These are phyloP conservation scores for Coptodon rendalli DNA, from an alignment of 2,113 vertebrate genomes.

Conservation along the genomic window DNA sequence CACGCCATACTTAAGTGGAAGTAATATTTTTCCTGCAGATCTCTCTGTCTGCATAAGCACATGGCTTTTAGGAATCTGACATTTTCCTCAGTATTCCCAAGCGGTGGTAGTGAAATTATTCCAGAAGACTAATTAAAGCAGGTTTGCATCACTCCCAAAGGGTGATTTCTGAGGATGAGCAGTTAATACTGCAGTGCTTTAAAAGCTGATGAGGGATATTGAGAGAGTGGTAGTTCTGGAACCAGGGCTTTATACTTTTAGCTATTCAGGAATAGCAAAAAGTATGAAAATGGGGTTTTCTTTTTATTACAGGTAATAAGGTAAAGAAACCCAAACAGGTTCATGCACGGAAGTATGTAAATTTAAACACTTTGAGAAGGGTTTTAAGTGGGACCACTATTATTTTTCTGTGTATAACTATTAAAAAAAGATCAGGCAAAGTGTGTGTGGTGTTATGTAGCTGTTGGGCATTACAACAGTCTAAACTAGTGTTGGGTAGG, in stretches of 20 bases:
- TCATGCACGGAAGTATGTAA: rapidly evolving
- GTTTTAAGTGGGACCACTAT: background rate
- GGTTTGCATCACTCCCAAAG: conserved; percentile 7
- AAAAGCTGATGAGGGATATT: background rate
- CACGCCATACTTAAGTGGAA: background rate
- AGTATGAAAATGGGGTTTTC: background rate
- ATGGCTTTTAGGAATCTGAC: background rate
- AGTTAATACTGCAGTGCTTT: background rate
- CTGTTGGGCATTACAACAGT: background rate
- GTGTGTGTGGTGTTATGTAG: background rate
- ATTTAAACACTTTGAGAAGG: background rate
- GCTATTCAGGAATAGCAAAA: background rate
- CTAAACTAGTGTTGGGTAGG: background rate
- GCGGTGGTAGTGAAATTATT: background rate
- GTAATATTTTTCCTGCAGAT: background rate
- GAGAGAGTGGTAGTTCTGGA: background rate
- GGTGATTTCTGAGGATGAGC: background rate
- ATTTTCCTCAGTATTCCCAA: background rate
- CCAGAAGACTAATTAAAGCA: conserved; percentile 15
- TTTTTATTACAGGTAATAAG: background rate
- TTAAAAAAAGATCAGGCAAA: background rate
- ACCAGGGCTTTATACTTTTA: background rate
- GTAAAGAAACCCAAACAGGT: background rate
- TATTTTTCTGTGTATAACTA: background rate
- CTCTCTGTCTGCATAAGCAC: background rate